Percentiles rank a stretch among this genome's conserved stretches.
Conservation (phyloP, 2,797 vertebrate genomes). For the Lacerta viridis region DNA sequence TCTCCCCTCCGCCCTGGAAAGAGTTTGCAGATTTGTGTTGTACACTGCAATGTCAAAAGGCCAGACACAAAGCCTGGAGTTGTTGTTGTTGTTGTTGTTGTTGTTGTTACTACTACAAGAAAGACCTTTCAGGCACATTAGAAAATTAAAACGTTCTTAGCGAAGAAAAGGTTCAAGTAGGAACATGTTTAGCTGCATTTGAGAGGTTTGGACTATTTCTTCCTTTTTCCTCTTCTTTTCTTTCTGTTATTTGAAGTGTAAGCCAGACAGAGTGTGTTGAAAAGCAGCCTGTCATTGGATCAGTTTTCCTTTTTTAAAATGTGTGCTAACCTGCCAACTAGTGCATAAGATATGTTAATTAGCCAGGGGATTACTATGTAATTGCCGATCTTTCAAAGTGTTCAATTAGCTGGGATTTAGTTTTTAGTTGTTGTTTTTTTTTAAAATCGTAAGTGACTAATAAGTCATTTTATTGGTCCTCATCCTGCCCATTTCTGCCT, state of each 20-base stretch:
- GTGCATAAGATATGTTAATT: conserved; percentile 60
- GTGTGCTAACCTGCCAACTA: conserved; percentile 42
- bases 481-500: no score
- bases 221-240: neutral
- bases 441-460: no score
- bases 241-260: conserved; percentile 59
- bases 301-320: conserved; percentile 29
- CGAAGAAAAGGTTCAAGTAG: conserved; percentile 56
- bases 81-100: neutral
- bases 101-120: neutral
- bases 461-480: no score
- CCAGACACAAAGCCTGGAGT: neutral
- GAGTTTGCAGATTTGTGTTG: neutral
- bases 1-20: neutral
- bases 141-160: conserved; percentile 43
- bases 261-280: conserved; percentile 67
- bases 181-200: conserved; percentile 53
- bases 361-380: conserved; percentile 48
- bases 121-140: conserved; percentile 46
- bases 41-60: no score
- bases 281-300: conserved; percentile 59
- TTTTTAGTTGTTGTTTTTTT: no score
- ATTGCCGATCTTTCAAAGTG: conserved; percentile 50
- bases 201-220: conserved; percentile 60
- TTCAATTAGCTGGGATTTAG: conserved; percentile 46